Base-by-base conservation (phyloP, 2,113 vertebrate species). In the Ellobius talpinus region DNA sequence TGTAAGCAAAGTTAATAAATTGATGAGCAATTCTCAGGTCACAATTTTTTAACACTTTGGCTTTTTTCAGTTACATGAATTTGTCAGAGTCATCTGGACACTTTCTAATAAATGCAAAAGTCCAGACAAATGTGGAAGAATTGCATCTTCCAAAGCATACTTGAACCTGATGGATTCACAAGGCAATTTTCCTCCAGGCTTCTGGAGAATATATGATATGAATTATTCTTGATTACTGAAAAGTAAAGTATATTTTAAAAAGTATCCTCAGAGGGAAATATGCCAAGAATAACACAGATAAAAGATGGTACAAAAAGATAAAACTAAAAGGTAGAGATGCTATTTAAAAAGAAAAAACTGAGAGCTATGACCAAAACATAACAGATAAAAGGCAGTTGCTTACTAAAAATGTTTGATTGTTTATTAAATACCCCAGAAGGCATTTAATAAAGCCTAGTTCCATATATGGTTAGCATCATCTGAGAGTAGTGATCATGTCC, bases 151-250 rank as follows among this genome's bases (percentile, higher is more conserved):
- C 45, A 85, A 96, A 95, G 72, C 50, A 93, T 58, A 96, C 0
- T 19, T 77, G 52, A 31, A 70, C 66, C 61, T 89, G 52, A 72
- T 87, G 33, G 36, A 39, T 87, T 92, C 87, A 65, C 14, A 78
- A 94, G 55, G 19, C 0, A 10, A 87, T 87, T 63, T 65, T 24
- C 8, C 42, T 39, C 9, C 21, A 70, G 82, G 61, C 12, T 50
- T 96, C 93, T 90, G 70, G 88, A 90, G 42, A 92, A 58, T 93
- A 89, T 87, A 70, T 74, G 91, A 50, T 47, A 85, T 3, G 65
- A 96, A 90, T 96, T 93, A 78, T 89, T 47, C 2, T 82, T 76
- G 74, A 95, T 65, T 89, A 91, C 33, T 89, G 70, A 93, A 94
- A 93, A 82, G 7, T 87, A 77, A 79, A 26, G 24, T 72, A 76